Base-by-base conservation (phyloP, 2,113 vertebrate species). In the Accipiter virgatus region DNA sequence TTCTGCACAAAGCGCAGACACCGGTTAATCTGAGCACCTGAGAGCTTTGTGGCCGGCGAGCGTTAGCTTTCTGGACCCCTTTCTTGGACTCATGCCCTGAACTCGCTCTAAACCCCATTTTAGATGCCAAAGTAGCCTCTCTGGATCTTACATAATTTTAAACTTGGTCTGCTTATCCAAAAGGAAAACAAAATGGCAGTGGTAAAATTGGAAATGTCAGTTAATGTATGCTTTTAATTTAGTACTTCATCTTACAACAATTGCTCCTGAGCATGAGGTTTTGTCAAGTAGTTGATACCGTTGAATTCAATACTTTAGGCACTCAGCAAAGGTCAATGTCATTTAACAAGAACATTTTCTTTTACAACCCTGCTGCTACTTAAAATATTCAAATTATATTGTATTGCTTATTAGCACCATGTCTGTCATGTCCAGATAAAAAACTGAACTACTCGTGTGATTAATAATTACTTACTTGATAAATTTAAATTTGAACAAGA, bases 141-240 rank as follows among this genome's bases (percentile, higher is more conserved):
- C 66, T 82, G 58, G 52, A 77, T 82, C 62, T 34, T 50, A 58
- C n/a, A 31, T 55, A 66, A 87, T 72, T 92, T 91, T 81, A 95
- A 94, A 62, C 62, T 62, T 77, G 29, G 32, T 68, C 25, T 85
- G 36, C 73, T 93, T 94, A 89, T 40, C 70, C n/a, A 66, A 80
- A 93, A 90, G 29, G 25, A 96, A 94, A 96, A 93, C 92, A 86
- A 96, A 91, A 88, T 72, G 78, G 45, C 50, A 87, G 45, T 19
- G 34, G 47, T 81, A 77, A 85, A 96, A 88, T 4, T 40, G 18
- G 58, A 91, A 93, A 77, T 6, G 29, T 62, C 71, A 80, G 55
- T 85, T 87, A 94, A 68, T 40, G 29, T 42, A 61, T 17, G 29
- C 50, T 88, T 92, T 86, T 74, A 90, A 97, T 88, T 95, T 78